phyloP scores from a whole-genome alignment of 30 jellyfish, hydroid and myxozoan species.

The Turritopsis dohrnii region DNA sequence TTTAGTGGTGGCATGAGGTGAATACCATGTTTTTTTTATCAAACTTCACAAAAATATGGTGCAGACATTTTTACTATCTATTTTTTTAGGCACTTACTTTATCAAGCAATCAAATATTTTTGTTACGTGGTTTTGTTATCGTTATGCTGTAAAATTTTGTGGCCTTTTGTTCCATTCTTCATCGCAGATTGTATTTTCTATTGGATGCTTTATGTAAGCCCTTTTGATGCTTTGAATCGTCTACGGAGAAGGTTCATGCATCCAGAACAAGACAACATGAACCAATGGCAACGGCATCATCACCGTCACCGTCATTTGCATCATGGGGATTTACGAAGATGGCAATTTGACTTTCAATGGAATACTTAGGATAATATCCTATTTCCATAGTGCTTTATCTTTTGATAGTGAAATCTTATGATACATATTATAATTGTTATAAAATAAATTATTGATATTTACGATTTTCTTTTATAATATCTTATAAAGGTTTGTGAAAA shows the following conservation, averaged over 20 bases:
- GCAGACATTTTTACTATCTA: neutral
- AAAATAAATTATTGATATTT: too few relatives aligned
- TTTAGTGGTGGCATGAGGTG: constrained; percentile 38
- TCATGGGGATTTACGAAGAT: constrained; percentile 13
- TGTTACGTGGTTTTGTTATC: constrained; percentile 42
- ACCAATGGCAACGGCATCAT: neutral
- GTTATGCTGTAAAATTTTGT: constrained; percentile 40
- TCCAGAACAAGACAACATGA: neutral
- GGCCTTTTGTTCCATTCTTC: constrained; percentile 86
- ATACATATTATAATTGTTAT: too few relatives aligned
- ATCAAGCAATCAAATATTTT: constrained; percentile 40
- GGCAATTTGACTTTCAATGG: constrained; percentile 36
- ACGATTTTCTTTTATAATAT: too few relatives aligned
- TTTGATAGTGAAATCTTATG: too few relatives aligned
- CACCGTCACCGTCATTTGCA: constrained; percentile 9
- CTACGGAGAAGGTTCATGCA: constrained; percentile 27
- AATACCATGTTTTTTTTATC: neutral
- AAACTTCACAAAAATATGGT: neutral
- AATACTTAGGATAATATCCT: neutral
- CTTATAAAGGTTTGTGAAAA: too few relatives aligned
- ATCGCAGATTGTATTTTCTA: constrained; percentile 75
- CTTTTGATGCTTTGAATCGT: constrained; percentile 78
- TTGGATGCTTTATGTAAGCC: constrained; percentile 91
- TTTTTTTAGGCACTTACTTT: constrained; percentile 54
- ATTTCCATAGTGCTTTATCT: neutral